phyloP scores from a whole-genome alignment of 2,113 vertebrate species.

The Chaetodon trifascialis region DNA sequence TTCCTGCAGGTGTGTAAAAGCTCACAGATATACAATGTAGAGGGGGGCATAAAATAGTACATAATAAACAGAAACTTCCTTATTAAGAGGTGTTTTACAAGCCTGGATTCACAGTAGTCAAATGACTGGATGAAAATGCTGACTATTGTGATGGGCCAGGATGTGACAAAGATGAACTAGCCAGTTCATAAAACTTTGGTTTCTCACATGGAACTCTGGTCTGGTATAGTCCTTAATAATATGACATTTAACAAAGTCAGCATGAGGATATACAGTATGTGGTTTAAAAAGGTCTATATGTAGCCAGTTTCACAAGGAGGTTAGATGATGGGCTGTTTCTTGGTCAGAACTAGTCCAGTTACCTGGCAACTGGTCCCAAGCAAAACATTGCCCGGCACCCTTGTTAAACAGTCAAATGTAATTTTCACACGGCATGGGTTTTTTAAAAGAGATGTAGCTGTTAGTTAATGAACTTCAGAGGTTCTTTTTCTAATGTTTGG shows the following conservation, averaged over 20 bases:
- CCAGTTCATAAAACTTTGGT: neutral
- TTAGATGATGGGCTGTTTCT: no score
- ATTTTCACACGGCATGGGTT: neutral
- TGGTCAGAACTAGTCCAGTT: no score
- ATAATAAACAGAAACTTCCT: slow-evolving; percentile 13
- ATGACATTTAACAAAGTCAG: no score
- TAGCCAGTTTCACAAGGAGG: no score
- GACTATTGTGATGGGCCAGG: neutral
- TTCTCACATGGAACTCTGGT: no score
- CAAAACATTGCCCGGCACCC: neutral
- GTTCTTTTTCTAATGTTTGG: no score
- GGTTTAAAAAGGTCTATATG: no score
- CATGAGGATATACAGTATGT: no score
- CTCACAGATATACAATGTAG: neutral
- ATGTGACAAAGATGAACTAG: neutral
- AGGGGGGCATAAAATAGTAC: neutral
- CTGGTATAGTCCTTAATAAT: no score
- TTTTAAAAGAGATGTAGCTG: neutral
- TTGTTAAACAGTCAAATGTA: neutral
- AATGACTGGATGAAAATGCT: neutral
- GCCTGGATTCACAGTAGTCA: neutral
- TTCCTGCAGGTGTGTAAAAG: slow-evolving; percentile 20
- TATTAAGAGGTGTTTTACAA: neutral
- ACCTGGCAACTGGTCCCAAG: no score
- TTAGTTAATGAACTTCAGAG: neutral